phyloP scores from a whole-genome alignment of 2,888 invertebrate genomes.

The Ormyrus nitidulus region DNA sequence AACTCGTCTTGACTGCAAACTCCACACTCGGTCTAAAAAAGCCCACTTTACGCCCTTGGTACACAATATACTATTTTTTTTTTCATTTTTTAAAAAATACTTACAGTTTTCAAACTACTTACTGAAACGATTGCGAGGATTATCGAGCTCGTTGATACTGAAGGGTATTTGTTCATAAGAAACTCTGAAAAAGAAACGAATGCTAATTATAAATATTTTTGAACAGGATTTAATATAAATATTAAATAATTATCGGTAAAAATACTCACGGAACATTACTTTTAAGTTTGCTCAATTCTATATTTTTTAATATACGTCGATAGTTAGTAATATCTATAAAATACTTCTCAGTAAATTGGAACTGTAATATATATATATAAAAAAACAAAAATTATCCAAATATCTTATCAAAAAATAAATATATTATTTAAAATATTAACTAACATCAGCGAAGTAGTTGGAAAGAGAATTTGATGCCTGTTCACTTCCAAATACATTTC shows the following conservation, averaged over 20 bases:
- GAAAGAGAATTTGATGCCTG: background rate
- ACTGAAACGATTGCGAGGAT: slow-evolving; percentile 37
- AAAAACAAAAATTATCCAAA: background rate
- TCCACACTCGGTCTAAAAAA: too few species aligned
- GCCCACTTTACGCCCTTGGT: too few species aligned
- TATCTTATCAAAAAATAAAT: background rate
- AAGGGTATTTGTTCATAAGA: slow-evolving; percentile 17
- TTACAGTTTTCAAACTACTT: background rate
- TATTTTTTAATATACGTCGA: background rate
- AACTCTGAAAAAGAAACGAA: background rate
- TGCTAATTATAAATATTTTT: background rate
- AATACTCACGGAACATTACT: slow-evolving; percentile 4
- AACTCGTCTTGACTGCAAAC: too few species aligned
- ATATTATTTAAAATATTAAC: background rate
- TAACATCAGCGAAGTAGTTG: slow-evolving; percentile 13
- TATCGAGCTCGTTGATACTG: slow-evolving; percentile 16
- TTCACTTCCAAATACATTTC: slow-evolving; percentile 3
- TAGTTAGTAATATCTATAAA: slow-evolving; percentile 19
- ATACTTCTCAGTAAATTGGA: background rate
- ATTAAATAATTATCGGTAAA: background rate
- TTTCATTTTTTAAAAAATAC: too few species aligned
- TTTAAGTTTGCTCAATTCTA: background rate
- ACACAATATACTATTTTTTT: background rate
- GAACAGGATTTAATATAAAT: background rate
- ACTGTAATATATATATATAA: slow-evolving; percentile 9